These are phyloP conservation scores for Herminia tarsipennalis DNA, from an alignment of 2,888 invertebrate genomes.

Conservation along the genomic window DNA sequence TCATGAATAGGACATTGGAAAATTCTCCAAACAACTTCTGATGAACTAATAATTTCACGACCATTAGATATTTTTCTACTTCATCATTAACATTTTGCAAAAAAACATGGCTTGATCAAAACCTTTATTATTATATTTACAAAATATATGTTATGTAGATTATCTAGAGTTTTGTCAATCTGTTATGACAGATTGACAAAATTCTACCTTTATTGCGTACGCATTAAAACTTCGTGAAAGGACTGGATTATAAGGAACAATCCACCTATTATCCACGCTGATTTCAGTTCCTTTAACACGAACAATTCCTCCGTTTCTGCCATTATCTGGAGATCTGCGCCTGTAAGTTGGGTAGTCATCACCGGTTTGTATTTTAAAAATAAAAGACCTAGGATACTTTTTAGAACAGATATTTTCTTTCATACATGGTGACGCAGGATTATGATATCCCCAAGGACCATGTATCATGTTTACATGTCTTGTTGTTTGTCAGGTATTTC, in stretches of 20 bases:
- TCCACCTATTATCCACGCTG: constrained; percentile 40
- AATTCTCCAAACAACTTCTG: no score
- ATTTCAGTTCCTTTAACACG: neutral
- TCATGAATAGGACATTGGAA: no score
- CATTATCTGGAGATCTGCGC: constrained; percentile 13
- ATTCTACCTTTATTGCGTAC: constrained; percentile 28
- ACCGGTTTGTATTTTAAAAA: constrained; percentile 47
- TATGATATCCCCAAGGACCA: constrained; percentile 22
- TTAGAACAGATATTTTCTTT: constrained; percentile 49
- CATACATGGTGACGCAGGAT: constrained; percentile 34
- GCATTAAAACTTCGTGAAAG: constrained; percentile 23
- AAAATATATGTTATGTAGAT: no score
- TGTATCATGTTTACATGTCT: constrained; percentile 22
- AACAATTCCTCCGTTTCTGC: neutral
- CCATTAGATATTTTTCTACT: constrained; percentile 31
- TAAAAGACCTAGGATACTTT: constrained; percentile 38
- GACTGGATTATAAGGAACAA: constrained; percentile 40
- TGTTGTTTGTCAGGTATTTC: constrained; percentile 18
- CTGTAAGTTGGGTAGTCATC: constrained; percentile 29
- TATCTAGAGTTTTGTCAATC: no score
- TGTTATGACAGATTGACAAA: constrained; percentile 25
- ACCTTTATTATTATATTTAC: constrained; percentile 25
- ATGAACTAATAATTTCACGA: no score
- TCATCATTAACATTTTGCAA: constrained; percentile 26
- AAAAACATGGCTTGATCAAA: constrained; percentile 22